These are phyloP conservation scores for Timema podura DNA, from an alignment of 2,888 invertebrate genomes.

Conservation along the genomic window DNA sequence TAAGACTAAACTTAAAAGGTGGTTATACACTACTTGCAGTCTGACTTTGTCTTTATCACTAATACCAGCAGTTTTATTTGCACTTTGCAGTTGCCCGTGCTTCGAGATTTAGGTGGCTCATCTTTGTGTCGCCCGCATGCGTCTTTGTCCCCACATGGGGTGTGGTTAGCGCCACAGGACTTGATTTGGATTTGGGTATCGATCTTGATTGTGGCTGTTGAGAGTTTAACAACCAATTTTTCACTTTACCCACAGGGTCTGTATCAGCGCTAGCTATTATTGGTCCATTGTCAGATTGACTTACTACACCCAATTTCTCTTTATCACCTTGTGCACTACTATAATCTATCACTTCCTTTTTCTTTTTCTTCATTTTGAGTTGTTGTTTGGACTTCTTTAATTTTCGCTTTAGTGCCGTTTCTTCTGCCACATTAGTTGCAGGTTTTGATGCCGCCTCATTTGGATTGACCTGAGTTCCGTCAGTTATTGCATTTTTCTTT, in stretches of 20 bases:
- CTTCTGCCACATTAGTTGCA: slow-evolving; percentile 38
- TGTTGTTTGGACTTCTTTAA: slow-evolving; percentile 40
- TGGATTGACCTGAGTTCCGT: background rate
- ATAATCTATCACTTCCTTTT: slow-evolving; percentile 72
- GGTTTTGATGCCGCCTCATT: slow-evolving; percentile 13
- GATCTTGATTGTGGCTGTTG: slow-evolving; percentile 45
- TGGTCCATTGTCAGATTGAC: slow-evolving; percentile 14
- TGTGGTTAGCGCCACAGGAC: slow-evolving; percentile 64
- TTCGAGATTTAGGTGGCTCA: slow-evolving; percentile 54
- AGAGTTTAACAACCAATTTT: slow-evolving; percentile 77
- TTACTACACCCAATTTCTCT: slow-evolving; percentile 11
- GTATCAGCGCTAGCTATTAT: slow-evolving; percentile 12
- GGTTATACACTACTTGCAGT: slow-evolving; percentile 81
- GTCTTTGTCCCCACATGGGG: slow-evolving; percentile 7
- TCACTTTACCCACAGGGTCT: slow-evolving; percentile 71
- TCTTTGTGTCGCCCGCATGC: background rate
- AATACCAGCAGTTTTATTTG: slow-evolving; percentile 39
- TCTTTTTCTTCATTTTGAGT: slow-evolving; percentile 43
- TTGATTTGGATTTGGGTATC: slow-evolving; percentile 79
- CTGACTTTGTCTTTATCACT: slow-evolving; percentile 56
- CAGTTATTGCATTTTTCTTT: slow-evolving; percentile 42
- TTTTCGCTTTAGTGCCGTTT: slow-evolving; percentile 51
- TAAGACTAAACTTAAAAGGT: slow-evolving; percentile 80
- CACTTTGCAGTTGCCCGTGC: slow-evolving; percentile 65
- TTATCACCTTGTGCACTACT: slow-evolving; percentile 57